Evolutionary conservation across 2,113 vertebrate genomes (phyloP).

Genomic region (Peromyscus maniculatus): DNA sequence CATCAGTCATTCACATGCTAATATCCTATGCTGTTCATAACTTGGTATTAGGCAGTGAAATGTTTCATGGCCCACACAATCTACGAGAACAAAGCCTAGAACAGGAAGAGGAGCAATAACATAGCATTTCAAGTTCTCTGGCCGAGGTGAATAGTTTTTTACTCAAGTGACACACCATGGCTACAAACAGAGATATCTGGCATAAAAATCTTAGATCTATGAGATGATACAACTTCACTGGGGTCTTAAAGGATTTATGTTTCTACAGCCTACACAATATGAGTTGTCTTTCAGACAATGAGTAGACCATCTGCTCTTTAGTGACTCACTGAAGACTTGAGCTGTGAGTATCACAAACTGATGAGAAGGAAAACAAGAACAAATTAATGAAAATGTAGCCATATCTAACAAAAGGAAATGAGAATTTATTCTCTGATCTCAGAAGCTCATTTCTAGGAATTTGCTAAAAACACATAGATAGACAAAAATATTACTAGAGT

Average conservation of each 20-base stretch:
- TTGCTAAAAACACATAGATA: neutral
- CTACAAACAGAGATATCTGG: neutral
- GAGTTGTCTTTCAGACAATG: neutral
- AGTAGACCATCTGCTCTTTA: neutral
- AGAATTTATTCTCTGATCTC: neutral
- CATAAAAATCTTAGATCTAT: neutral
- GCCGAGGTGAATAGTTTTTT: neutral
- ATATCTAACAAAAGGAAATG: neutral
- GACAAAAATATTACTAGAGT: neutral
- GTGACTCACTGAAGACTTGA: neutral
- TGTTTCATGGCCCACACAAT: no score
- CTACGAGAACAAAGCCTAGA: neutral
- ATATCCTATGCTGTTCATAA: neutral
- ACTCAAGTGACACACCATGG: neutral
- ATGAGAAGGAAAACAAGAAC: neutral
- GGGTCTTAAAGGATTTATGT: neutral
- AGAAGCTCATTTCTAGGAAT: neutral
- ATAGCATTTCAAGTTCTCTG: rapidly evolving
- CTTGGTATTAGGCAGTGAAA: neutral
- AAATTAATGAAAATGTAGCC: neutral
- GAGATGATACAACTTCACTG: neutral
- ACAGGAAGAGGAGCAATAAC: neutral
- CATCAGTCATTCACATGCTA: neutral
- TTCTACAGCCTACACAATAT: neutral
- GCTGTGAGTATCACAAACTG: neutral